Evolutionary conservation across 1,140 invertebrate species (phyloP), one percentile per base, ranked within the genome.

Genomic region (Amyelois transitella): DNA sequence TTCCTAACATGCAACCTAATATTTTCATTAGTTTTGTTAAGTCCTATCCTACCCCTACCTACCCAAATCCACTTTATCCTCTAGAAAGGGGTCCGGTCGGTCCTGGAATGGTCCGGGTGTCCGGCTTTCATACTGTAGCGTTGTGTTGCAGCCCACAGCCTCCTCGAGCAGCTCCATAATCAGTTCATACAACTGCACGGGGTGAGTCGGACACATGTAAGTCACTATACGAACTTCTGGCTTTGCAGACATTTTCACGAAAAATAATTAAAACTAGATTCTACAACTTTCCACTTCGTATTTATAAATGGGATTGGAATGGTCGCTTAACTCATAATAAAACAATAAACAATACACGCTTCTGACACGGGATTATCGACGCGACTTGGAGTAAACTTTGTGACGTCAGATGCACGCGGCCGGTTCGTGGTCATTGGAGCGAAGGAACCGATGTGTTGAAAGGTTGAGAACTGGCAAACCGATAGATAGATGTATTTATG

Each of bases 121-220:
- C 55, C 92, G 77, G 20, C 91, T 91, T 66, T 92, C 92, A 66
- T 92, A 91, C 24, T 91, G 82, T 10, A 93, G 77, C 25, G 85
- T 88, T 0, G 90, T 81, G 47, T 90, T 80, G 55, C 86, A 87
- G 18, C 81, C 77, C 8, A 91, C 60, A 20, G 88, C 73, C 14
- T 88, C 72, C 64, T 92, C 92, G 44, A 92, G 70, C 52, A 91
- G 86, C 21, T 90, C 81, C 64, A 91, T 60, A 24, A 92, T 77
- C 43, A 88, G 72, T 66, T 92, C 91, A 77, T 90, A 92, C 38
- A 92, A 66, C 66, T 92, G 89, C 6, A 92, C 89, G 2, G 91
- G 91, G 65, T 92, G 86, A 49, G 90, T 90, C 7, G 91, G 92
- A 58, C 90, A 90, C 85, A 93, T 89, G 66, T 92, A 92, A 0